These are phyloP conservation scores for Panurus biarmicus DNA, from an alignment of 2,113 vertebrate genomes.

Conservation along the genomic window DNA sequence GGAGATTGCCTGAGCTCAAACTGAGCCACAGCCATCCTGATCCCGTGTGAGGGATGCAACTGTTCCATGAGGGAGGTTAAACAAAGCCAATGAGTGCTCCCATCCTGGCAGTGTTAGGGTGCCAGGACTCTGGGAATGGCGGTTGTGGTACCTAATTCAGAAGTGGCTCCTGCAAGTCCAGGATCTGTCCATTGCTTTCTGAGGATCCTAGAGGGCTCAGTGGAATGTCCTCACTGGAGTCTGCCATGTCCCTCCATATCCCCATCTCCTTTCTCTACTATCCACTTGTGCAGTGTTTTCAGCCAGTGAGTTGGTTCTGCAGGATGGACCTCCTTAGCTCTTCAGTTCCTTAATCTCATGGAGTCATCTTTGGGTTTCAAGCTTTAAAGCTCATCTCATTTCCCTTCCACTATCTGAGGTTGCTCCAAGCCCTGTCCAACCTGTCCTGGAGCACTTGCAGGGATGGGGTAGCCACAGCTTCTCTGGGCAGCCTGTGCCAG, in stretches of 20 bases:
- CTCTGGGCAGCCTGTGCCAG: background rate
- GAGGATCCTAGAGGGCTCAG: background rate
- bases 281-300: accelerated
- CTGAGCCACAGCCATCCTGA: accelerated
- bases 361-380: background rate
- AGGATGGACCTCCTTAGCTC: background rate
- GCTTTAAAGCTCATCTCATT: background rate
- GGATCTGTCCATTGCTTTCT: accelerated
- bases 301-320: background rate
- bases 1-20: background rate
- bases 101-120: no score
- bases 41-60: accelerated
- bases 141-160: background rate
- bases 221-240: background rate
- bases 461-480: background rate
- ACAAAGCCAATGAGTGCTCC: background rate
- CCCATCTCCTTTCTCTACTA: accelerated
- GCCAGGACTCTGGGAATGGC: background rate
- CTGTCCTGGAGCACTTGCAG: background rate
- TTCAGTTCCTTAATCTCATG: background rate
- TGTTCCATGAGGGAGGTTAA: accelerated
- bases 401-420: background rate
- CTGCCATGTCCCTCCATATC: accelerated
- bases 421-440: background rate
- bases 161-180: background rate